Base-by-base conservation (phyloP, 2,797 vertebrate species). In the Argya squamiceps region DNA sequence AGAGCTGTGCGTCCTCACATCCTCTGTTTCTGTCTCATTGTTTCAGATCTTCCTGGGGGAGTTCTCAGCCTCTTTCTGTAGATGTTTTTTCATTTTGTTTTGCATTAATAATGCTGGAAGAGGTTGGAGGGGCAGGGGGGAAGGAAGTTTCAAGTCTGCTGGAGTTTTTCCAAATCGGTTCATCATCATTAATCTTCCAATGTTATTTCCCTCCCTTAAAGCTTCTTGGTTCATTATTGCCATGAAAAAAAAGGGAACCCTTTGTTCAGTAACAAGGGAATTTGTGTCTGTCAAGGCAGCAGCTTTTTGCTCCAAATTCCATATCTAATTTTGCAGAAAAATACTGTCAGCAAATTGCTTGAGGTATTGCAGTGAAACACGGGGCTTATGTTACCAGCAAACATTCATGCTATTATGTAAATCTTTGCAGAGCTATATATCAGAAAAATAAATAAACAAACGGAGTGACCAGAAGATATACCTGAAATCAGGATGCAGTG, bases 331-430 rank as follows among this genome's bases (percentile, higher is more conserved):
- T 92, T 87, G 92, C 83, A 89, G 81, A 96, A 96, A 84, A 94
- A 92, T 81, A 86, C 62, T 94, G 94, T 95, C 94, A 96, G 92
- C 91, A 95, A 97, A 96, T 93, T 89, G 94, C 91, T 91, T 46
- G 92, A 94, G 80, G 92, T 93, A 92, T 90, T 93, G 86, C 77
- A 88, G 84, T 50, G 84, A 76, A 94, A 69, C 80, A 43, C 39
- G 55, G 83, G 81, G 91, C 83, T 92, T 85, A 74, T 74, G 67
- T 92, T 96, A 91, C 68, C 60, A 84, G 89, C 84, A 94, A 88
- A 91, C 76, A 73, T 91, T 89, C 81, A 67, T 44, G 86, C 69
- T 85, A 77, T 97, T 97, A 92, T 96, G 96, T 91, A 96, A 97
- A 97, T 97, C 92, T 96, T 95, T 96, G 93, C 94, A 93, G 92